Percentiles rank a stretch among this genome's conserved stretches.
These are phyloP conservation scores for Cheilosia impressa DNA, from an alignment of 2,888 invertebrate species.

Conservation along the genomic window DNA sequence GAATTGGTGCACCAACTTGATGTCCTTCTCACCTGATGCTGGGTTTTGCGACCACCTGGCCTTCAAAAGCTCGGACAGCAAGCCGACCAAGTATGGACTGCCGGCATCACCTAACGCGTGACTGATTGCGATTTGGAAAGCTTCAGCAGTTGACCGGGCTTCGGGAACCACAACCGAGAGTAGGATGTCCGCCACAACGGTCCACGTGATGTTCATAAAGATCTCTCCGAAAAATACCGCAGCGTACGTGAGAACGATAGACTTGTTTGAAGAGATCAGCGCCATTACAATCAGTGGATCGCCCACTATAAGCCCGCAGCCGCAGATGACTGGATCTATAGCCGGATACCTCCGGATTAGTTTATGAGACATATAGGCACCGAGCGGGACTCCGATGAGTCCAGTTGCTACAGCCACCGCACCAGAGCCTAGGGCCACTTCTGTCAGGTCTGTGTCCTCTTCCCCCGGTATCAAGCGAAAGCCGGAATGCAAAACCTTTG, in stretches of 20 bases:
- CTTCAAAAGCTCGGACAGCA: conserved; percentile 46
- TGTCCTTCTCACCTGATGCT: neutral
- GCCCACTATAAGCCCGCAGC: conserved; percentile 7
- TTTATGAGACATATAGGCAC: conserved; percentile 17
- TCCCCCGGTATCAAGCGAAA: conserved; percentile 39
- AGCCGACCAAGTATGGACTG: conserved; percentile 58
- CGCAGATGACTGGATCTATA: conserved; percentile 57
- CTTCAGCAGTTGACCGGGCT: conserved; percentile 46
- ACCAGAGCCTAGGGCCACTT: conserved; percentile 15
- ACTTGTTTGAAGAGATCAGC: conserved; percentile 22
- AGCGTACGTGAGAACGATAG: conserved; percentile 8
- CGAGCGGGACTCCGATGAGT: conserved; percentile 56
- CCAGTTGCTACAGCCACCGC: conserved; percentile 32
- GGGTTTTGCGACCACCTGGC: neutral
- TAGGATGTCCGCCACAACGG: conserved; percentile 50
- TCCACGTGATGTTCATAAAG: conserved; percentile 51
- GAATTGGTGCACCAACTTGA: conserved; percentile 20
- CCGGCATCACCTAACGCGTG: conserved; percentile 65
- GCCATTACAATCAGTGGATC: conserved; percentile 33
- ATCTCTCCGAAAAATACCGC: conserved; percentile 19
- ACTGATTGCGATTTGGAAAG: conserved; percentile 54
- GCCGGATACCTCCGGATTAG: conserved; percentile 28
- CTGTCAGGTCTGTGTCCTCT: neutral
- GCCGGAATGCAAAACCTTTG: conserved; percentile 43
- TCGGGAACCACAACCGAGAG: conserved; percentile 53